A percentile compares a stretch with the other conserved stretches of the same genome.
Evolutionary conservation across 2,888 invertebrate species (phyloP).

Genomic region (Microplitis manilae): DNA sequence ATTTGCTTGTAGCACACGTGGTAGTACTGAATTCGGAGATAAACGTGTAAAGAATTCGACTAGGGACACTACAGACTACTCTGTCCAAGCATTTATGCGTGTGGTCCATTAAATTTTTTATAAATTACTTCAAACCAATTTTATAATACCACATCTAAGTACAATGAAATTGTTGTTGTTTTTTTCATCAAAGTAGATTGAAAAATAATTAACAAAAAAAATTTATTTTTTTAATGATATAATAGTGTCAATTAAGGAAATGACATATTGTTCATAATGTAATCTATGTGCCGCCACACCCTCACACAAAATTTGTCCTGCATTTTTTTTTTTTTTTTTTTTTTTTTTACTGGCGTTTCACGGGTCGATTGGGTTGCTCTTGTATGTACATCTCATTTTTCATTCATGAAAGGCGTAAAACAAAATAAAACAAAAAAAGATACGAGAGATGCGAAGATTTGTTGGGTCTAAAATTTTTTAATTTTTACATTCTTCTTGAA

Average conservation of each 20-base stretch:
- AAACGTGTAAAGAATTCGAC: slow-evolving; percentile 44
- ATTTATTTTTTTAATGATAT: neutral
- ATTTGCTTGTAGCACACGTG: slow-evolving; percentile 42
- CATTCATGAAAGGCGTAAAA: slow-evolving; percentile 39
- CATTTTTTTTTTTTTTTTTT: neutral
- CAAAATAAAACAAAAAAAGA: slow-evolving; percentile 33
- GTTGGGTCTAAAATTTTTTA: slow-evolving; percentile 32
- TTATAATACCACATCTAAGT: neutral
- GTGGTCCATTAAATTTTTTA: slow-evolving; percentile 21
- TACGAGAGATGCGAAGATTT: slow-evolving; percentile 33
- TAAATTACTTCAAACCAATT: neutral
- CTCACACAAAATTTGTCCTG: slow-evolving; percentile 33
- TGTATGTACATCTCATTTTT: slow-evolving; percentile 51
- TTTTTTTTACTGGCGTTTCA: slow-evolving; percentile 47
- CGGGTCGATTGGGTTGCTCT: slow-evolving; percentile 49
- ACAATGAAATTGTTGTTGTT: neutral
- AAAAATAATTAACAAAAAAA: slow-evolving; percentile 1
- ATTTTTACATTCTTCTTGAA: slow-evolving; percentile 31
- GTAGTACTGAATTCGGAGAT: slow-evolving; percentile 43
- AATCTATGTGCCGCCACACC: slow-evolving; percentile 31
- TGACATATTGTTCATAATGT: neutral
- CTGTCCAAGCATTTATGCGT: slow-evolving; percentile 16
- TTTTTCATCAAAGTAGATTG: neutral
- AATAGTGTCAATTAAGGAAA: neutral
- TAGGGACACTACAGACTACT: slow-evolving; percentile 27